Evolutionary conservation across 2,113 vertebrate species (phyloP).

Genomic region (Heterotilapia buettikoferi): DNA sequence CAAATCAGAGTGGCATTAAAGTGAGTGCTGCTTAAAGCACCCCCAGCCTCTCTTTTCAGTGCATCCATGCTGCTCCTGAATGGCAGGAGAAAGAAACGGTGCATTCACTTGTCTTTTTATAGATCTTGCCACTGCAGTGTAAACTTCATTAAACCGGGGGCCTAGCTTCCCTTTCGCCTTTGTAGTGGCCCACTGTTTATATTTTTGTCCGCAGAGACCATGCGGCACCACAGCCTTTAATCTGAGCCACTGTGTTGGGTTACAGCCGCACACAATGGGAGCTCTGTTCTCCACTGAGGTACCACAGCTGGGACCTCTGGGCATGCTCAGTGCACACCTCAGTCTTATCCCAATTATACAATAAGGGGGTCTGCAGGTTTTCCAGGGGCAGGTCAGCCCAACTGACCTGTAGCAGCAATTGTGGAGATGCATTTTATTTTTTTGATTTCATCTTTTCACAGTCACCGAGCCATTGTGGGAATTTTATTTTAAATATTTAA

Average conservation of each 20-base stretch:
- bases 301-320: slow-evolving; percentile 51
- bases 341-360: slow-evolving; percentile 1
- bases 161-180: slow-evolving; percentile 3
- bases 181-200: slow-evolving; percentile 29
- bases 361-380: not conserved
- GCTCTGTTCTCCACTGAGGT: slow-evolving; percentile 53
- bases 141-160: not conserved
- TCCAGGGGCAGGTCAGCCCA: not conserved
- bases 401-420: not conserved
- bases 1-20: not conserved
- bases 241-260: slow-evolving; percentile 48
- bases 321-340: slow-evolving; percentile 48
- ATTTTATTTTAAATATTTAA: not conserved
- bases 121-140: not conserved
- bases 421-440: not conserved
- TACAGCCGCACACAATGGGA: slow-evolving; percentile 56
- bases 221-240: slow-evolving; percentile 42
- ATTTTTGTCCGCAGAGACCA: slow-evolving; percentile 23
- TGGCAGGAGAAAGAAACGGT: not conserved
- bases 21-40: not conserved
- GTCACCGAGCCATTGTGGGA: not conserved
- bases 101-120: not conserved
- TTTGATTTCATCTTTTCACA: not conserved
- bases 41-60: not conserved
- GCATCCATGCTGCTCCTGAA: not conserved